phyloP scores from a whole-genome alignment of 2,113 vertebrate species.

The Archilochus colubris region DNA sequence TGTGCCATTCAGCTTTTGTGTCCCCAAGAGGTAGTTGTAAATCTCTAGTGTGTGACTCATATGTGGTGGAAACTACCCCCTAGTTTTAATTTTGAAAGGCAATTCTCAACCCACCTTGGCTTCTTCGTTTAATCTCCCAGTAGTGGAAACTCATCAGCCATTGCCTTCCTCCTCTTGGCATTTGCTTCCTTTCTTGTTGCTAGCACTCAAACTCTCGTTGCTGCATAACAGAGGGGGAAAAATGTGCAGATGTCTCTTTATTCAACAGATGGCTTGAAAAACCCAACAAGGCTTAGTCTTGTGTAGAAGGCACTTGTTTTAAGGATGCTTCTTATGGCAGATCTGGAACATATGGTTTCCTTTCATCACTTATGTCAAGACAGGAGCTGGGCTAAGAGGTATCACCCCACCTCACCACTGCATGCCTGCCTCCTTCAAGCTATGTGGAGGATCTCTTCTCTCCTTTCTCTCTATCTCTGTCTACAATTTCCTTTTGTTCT shows the following conservation, averaged over 20 bases:
- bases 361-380: slow-evolving; percentile 14
- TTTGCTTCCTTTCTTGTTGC: neutral
- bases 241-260: neutral
- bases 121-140: neutral
- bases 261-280: slow-evolving; percentile 15
- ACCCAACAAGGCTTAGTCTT: neutral
- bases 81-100: neutral
- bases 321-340: neutral
- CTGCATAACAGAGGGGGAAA: neutral
- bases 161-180: neutral
- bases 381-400: slow-evolving; percentile 6
- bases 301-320: neutral
- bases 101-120: neutral
- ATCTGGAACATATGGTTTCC: neutral
- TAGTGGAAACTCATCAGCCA: neutral
- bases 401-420: neutral
- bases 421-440: neutral
- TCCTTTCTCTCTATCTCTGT: neutral
- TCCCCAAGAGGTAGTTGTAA: neutral
- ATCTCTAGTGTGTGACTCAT: neutral
- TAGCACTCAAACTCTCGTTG: neutral
- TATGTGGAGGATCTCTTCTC: neutral
- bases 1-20: neutral
- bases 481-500: neutral
- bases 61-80: neutral